Evolutionary conservation across 2,888 invertebrate genomes (phyloP), one percentile per base, ranked within the genome.

Genomic region (Andrena flavipes): DNA sequence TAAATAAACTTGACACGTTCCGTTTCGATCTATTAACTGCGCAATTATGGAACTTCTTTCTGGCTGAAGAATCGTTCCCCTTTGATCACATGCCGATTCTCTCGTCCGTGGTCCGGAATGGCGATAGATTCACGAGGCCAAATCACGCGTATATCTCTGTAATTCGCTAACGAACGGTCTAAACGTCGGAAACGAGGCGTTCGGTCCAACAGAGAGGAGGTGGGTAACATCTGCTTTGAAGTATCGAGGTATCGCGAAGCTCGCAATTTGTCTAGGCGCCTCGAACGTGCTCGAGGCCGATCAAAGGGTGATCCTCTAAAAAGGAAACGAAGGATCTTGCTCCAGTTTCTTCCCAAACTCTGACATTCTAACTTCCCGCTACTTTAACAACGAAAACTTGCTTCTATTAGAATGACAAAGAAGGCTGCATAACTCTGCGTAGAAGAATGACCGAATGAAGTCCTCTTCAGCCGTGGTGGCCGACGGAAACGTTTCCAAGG

Each of bases 131-230:
- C 20, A 23, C 42, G 16, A 2, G 13, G 30, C 23, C 16, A 71
- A 80, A 76, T 80, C 68, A 13, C 51, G 42, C n/a, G 72, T n/a
- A 35, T 20, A 33, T 56, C 76, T 63, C 77, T 84, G 74, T 84
- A 72, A 86, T 89, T 84, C 56, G 23, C 80, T 85, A 89, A 88
- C 81, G 85, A 85, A 76, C 70, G 60, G 51, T 29, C 65, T 78
- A 80, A 81, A 68, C 33, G 30, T 49, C 30, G 30, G 33, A 59
- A 77, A 73, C 8, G 6, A 10, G 7, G 10, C 42, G 30, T 10
- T 29, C 8, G 62, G 10, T 13, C 26, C 35, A 56, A 59, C 16
- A 42, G 42, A 74, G 48, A 49, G 60, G 7, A 10, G 59, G 54
- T 2, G 29, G 35, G 69, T 26, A 63, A 64, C 49, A 63, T 67